phyloP scores from a whole-genome alignment of 2,113 vertebrate genomes.

The Planiliza haematocheilus region DNA sequence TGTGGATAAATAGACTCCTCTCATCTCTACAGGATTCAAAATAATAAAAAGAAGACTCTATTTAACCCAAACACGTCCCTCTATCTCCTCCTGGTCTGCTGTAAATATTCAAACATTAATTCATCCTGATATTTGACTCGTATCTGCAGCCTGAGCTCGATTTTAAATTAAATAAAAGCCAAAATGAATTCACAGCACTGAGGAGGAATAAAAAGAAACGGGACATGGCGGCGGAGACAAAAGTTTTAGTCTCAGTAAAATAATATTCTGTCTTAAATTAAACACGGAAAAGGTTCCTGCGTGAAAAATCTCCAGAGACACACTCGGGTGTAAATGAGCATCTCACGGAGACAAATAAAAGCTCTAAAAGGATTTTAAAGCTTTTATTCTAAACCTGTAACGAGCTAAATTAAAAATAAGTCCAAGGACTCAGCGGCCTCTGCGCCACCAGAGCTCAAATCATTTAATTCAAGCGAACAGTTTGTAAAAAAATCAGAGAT shows the following conservation, averaged over 20 bases:
- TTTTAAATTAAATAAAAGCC: too few relatives aligned
- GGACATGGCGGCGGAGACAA: too few relatives aligned
- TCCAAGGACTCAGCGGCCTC: neutral
- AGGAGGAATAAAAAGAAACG: neutral
- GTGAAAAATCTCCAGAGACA: conserved; percentile 19
- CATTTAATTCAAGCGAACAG: neutral
- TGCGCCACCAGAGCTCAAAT: too few relatives aligned
- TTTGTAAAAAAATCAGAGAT: neutral
- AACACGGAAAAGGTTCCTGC: neutral
- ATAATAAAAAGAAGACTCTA: neutral
- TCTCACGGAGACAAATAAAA: conserved; percentile 20
- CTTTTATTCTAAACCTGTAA: conserved; percentile 33
- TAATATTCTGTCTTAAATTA: too few relatives aligned
- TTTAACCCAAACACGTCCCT: neutral
- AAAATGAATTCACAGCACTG: neutral
- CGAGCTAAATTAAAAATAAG: conserved; percentile 29
- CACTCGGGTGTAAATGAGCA: conserved; percentile 28
- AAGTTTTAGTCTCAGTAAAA: too few relatives aligned
- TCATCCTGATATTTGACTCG: too few relatives aligned
- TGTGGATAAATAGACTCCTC: conserved; percentile 30
- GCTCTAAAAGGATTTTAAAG: conserved; percentile 15
- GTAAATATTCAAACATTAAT: too few relatives aligned
- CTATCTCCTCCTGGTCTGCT: too few relatives aligned
- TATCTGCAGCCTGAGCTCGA: too few relatives aligned
- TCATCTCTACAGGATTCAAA: neutral